These are phyloP conservation scores for Formicarius rufipectus DNA, from an alignment of 2,113 vertebrate species.

Conservation along the genomic window DNA sequence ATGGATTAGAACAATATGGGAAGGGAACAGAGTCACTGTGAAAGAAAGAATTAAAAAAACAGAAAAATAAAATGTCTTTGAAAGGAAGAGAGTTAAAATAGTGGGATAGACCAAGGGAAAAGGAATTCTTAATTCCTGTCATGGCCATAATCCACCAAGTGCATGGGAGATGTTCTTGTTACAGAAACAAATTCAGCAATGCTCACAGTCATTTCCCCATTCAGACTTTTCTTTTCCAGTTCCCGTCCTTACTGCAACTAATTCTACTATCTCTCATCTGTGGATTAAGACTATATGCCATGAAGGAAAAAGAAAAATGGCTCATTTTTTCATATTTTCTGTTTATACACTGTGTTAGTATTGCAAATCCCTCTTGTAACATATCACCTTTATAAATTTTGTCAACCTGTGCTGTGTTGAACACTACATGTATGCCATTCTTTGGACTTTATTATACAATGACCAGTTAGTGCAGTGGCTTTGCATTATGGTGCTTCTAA, in stretches of 20 bases:
- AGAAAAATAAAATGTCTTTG: not conserved
- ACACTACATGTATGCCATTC: not conserved
- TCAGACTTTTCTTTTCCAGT: not conserved
- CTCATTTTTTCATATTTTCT: not conserved
- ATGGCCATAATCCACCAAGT: not conserved
- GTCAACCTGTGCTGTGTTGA: not conserved
- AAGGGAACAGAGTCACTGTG: not conserved
- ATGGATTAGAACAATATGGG: conserved; percentile 5
- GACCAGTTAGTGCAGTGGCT: not conserved
- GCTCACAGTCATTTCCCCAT: not conserved
- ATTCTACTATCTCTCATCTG: not conserved
- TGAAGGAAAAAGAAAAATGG: not conserved
- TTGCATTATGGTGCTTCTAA: not conserved
- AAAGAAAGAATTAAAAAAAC: not conserved
- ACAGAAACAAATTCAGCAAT: not conserved
- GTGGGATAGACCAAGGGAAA: not conserved
- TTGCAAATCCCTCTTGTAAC: not conserved
- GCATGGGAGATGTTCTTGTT: not conserved
- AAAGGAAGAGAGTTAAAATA: not conserved
- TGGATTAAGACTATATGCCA: not conserved
- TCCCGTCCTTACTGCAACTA: not conserved
- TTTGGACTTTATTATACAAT: not conserved
- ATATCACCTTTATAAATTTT: not conserved
- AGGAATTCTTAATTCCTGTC: not conserved
- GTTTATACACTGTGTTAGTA: not conserved